Evolutionary conservation across 2,797 vertebrate species (phyloP).

Genomic region (Xenentodon cancila): DNA sequence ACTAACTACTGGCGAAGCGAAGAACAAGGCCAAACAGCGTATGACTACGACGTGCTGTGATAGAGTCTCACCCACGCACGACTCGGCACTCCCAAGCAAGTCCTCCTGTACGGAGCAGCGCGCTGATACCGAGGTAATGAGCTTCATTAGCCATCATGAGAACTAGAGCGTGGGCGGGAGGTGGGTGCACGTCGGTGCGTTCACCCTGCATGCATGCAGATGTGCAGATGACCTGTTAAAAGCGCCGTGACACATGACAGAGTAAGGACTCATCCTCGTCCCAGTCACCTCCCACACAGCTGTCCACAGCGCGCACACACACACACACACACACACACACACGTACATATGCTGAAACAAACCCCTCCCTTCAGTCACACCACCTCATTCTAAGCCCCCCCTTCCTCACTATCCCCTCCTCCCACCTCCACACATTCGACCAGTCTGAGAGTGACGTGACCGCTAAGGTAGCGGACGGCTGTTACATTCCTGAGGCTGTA

Average conservation of each 20-base stretch:
- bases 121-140: slow-evolving; percentile 75
- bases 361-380: slow-evolving; percentile 37
- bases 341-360: slow-evolving; percentile 37
- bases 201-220: slow-evolving; percentile 55
- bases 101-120: slow-evolving; percentile 63
- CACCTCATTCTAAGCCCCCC: slow-evolving; percentile 50
- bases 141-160: slow-evolving; percentile 76
- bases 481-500: slow-evolving; percentile 81
- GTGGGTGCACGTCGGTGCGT: slow-evolving; percentile 27
- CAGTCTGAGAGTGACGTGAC: slow-evolving; percentile 76
- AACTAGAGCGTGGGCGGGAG: slow-evolving; percentile 72
- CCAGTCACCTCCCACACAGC: slow-evolving; percentile 67
- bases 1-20: slow-evolving; percentile 68
- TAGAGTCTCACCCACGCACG: slow-evolving; percentile 64
- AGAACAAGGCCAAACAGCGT: slow-evolving; percentile 75
- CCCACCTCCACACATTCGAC: slow-evolving; percentile 48
- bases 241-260: slow-evolving; percentile 70
- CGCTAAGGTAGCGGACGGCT: slow-evolving; percentile 78
- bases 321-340: slow-evolving; percentile 48
- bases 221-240: slow-evolving; percentile 69
- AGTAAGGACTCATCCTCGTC: slow-evolving; percentile 69
- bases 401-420: neutral
- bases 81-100: slow-evolving; percentile 67
- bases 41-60: slow-evolving; percentile 54
- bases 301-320: slow-evolving; percentile 58